Percentiles rank a stretch among this genome's conserved stretches.
Evolutionary conservation across 2,888 invertebrate species (phyloP).

Genomic region (Myopa testacea): DNA sequence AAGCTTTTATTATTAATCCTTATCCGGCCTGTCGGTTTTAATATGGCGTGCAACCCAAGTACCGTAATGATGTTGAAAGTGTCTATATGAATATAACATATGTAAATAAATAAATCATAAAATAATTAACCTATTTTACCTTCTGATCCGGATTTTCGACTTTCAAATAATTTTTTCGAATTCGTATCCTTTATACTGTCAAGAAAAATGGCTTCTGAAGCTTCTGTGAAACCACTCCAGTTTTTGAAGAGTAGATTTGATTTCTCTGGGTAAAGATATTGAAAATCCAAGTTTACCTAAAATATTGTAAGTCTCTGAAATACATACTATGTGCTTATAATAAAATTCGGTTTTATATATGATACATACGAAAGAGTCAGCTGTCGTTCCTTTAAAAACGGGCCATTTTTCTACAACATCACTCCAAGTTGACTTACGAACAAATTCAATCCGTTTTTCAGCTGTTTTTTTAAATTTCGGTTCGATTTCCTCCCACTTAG

Average conservation of each 20-base stretch:
- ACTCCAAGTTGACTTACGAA: not conserved
- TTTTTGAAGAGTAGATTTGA: not conserved
- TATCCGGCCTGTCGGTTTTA: constrained; percentile 1
- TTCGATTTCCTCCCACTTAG: constrained; percentile 3
- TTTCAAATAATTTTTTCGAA: not conserved
- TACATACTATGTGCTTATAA: not conserved
- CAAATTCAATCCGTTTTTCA: constrained; percentile 1
- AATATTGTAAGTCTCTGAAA: not conserved
- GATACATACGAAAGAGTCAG: not conserved
- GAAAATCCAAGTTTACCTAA: not conserved
- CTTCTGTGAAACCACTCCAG: not conserved
- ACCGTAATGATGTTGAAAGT: constrained; percentile 6
- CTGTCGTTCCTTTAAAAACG: constrained; percentile 1
- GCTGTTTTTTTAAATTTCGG: not conserved
- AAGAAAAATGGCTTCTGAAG: not conserved
- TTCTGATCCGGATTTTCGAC: not conserved
- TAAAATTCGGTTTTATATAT: too few relatives aligned
- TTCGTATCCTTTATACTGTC: not conserved
- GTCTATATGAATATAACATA: not conserved
- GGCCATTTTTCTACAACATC: not conserved
- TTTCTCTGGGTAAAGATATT: constrained; percentile 9
- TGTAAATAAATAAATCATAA: not conserved
- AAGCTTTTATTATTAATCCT: not conserved
- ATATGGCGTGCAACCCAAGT: not conserved
- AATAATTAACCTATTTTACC: not conserved